Evolutionary conservation across 1,140 invertebrate species (phyloP).

Genomic region (Littorina saxatilis): DNA sequence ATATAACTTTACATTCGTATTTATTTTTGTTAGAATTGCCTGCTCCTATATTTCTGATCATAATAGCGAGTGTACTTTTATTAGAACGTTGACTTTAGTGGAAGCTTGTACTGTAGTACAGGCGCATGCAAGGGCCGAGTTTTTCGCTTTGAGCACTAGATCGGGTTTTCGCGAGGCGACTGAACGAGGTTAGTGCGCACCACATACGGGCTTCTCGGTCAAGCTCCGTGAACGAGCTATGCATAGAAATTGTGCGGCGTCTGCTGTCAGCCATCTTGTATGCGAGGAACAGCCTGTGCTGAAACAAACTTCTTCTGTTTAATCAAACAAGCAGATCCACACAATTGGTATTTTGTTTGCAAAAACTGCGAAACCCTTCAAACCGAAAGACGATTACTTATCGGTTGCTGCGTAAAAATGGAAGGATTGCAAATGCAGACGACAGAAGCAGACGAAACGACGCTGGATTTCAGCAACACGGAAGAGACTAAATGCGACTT

Average conservation of each 20-base stretch:
- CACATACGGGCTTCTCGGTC: conserved; percentile 38
- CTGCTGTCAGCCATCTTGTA: conserved; percentile 39
- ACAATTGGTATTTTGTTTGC: not conserved
- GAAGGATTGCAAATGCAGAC: not conserved
- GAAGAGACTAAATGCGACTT: not conserved
- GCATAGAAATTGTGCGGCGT: not conserved
- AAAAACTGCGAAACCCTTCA: not conserved
- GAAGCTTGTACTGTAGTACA: too few relatives aligned
- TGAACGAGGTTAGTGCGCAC: conserved; percentile 20
- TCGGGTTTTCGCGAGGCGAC: not conserved
- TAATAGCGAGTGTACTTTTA: too few relatives aligned
- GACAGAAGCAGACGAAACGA: not conserved
- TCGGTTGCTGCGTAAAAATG: not conserved
- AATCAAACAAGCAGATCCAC: too few relatives aligned
- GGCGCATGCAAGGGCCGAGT: too few relatives aligned
- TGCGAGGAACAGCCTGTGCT: too few relatives aligned
- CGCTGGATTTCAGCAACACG: not conserved
- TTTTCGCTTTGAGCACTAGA: too few relatives aligned
- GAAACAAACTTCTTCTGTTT: too few relatives aligned
- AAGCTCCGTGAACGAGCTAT: conserved; percentile 24
- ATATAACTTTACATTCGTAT: too few relatives aligned
- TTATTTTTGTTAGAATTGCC: too few relatives aligned
- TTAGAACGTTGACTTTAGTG: too few relatives aligned
- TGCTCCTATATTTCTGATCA: too few relatives aligned
- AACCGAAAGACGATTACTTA: not conserved